These are phyloP conservation scores for Ascaphus truei DNA, from an alignment of 2,113 vertebrate genomes.

Conservation along the genomic window DNA sequence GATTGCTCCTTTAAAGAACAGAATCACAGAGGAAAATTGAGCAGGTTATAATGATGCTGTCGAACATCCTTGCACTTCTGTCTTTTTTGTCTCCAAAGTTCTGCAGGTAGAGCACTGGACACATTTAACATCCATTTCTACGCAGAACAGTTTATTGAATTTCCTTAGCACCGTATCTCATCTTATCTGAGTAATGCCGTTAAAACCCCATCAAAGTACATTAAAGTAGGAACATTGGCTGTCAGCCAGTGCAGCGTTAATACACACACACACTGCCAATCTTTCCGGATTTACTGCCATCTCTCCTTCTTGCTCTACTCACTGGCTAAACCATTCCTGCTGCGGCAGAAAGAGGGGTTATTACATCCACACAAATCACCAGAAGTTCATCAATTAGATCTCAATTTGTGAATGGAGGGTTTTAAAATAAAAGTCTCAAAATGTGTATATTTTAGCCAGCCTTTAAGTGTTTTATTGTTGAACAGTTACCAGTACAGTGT, in stretches of 20 bases:
- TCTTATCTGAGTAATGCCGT: slow-evolving; percentile 29
- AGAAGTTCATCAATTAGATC: neutral
- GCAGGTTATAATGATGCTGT: neutral
- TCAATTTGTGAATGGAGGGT: neutral
- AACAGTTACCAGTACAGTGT: no score
- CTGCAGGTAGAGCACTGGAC: slow-evolving; percentile 12
- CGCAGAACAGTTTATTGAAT: slow-evolving; percentile 27
- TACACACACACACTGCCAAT: slow-evolving; percentile 6
- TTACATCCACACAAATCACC: neutral
- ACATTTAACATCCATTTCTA: slow-evolving; percentile 28
- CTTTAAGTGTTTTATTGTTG: no score
- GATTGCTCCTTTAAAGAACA: no score
- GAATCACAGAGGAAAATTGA: no score
- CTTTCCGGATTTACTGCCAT: neutral
- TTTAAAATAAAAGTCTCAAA: neutral
- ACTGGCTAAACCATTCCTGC: neutral
- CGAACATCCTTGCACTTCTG: neutral
- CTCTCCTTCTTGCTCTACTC: neutral
- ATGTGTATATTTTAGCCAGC: no score
- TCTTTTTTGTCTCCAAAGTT: neutral
- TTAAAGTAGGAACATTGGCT: slow-evolving; percentile 19
- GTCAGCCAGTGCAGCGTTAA: slow-evolving; percentile 15
- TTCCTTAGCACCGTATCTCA: slow-evolving; percentile 6
- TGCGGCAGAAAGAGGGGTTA: neutral
- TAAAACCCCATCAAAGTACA: slow-evolving; percentile 31